Evolutionary conservation across 2,113 vertebrate species (phyloP), one percentile per base, ranked within the genome.

Genomic region (Leptobrachium leishanense): DNA sequence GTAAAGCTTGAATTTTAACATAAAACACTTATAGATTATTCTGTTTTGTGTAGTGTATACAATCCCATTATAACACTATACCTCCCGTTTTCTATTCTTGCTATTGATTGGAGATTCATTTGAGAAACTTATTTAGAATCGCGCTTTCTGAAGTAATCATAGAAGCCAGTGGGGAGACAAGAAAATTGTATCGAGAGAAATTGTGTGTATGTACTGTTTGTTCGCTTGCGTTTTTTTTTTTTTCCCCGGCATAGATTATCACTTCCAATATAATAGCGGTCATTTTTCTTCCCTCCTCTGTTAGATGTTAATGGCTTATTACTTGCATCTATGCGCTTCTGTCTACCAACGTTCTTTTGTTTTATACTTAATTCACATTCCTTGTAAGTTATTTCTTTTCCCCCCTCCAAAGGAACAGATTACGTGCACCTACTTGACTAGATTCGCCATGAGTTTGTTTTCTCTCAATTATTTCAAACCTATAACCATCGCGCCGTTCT

Each of bases 121-220:
- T 91, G 90, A 91, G 90, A 92, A 93, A 90, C 88, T 88, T 93
- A 85, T 93, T 92, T 92, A 91, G 91, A 92, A 91, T 88, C 88
- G 85, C 88, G 91, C 90, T 91, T 93, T 93, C 89, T 82, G 82
- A 89, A 83, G 88, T 92, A 93, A 93, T 94, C 90, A 92, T 84
- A 90, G 87, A 92, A 93, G 91, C 93, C 92, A 94, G 93, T 93
- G 92, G 92, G 92, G 90, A 94, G 92, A 94, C 91, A 92, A 92
- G 91, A 93, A 93, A 93, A 94, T 93, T 92, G 90, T 90, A 90
- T 92, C 91, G 92, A 89, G 90, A 92, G 88, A 92, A 92, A 91
- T 91, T 89, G 88, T 91, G 89, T 87, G 86, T 83, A 39, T 59
- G 1, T 86, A 80, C 20, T 89, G 86, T 91, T 92, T 88, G 92